Conservation (phyloP, 1,140 invertebrate genomes). For the Tribolium madens region DNA sequence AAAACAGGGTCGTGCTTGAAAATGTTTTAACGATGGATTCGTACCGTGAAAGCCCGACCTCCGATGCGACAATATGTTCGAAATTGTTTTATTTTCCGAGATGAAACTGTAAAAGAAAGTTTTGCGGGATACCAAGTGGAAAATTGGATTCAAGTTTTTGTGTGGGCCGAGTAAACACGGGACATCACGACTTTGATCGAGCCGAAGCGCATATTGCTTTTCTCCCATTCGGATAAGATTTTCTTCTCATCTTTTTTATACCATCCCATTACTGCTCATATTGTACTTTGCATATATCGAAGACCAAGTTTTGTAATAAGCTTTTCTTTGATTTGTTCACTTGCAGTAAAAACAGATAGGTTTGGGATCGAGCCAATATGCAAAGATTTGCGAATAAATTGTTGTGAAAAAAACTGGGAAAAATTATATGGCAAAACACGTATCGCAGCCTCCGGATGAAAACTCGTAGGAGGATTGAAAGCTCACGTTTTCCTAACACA, state of each 20-base stretch:
- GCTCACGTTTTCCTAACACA: constrained; percentile 41
- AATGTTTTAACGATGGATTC: constrained; percentile 9
- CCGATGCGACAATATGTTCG: constrained; percentile 54
- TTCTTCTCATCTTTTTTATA: constrained; percentile 35
- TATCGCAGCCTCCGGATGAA: neutral
- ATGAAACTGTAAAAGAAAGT: constrained; percentile 58
- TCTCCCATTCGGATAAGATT: constrained; percentile 37
- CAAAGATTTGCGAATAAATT: neutral
- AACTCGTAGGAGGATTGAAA: constrained; percentile 1
- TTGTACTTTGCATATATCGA: constrained; percentile 11
- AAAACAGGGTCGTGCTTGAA: neutral
- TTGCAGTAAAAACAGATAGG: constrained; percentile 39
- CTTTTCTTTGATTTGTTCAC: constrained; percentile 34
- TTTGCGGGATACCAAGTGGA: constrained; percentile 57
- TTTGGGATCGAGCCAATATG: constrained; percentile 25
- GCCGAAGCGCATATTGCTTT: constrained; percentile 41
- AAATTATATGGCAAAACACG: neutral
- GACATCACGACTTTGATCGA: constrained; percentile 47
- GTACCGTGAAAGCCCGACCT: neutral
- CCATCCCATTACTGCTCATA: constrained; percentile 35
- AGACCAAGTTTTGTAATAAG: constrained; percentile 21
- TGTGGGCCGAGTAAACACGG: constrained; percentile 47
- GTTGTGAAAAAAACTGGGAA: neutral
- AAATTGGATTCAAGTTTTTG: constrained; percentile 62
- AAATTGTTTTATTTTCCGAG: constrained; percentile 58